These are phyloP conservation scores for Thaleichthys pacificus DNA, from an alignment of 2,797 vertebrate species.

Conservation along the genomic window DNA sequence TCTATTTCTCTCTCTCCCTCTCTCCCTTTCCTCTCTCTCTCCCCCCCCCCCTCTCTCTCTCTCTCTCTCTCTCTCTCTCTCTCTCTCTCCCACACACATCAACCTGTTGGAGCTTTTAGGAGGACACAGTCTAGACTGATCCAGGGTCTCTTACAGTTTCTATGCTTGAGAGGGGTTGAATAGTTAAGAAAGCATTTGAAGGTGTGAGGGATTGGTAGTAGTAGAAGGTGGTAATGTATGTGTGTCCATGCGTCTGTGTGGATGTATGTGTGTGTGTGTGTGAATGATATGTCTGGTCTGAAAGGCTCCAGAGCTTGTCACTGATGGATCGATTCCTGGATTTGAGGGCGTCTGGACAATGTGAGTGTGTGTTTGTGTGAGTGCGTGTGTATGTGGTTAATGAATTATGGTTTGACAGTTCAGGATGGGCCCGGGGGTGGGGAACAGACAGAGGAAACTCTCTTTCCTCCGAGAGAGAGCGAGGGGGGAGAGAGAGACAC, in stretches of 20 bases:
- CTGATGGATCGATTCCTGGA: slow-evolving; percentile 51
- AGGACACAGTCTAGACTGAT: no score
- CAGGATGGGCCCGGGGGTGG: slow-evolving; percentile 49
- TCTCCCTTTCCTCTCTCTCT: slow-evolving; percentile 14
- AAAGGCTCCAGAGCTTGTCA: slow-evolving; percentile 28
- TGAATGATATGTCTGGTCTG: slow-evolving; percentile 4
- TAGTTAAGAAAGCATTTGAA: background rate
- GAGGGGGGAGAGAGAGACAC: slow-evolving; percentile 8
- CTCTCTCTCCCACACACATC: no score
- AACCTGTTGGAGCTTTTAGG: no score
- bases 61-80: background rate
- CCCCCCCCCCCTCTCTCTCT: slow-evolving; percentile 25
- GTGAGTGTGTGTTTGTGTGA: slow-evolving; percentile 16
- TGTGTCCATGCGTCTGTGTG: slow-evolving; percentile 1
- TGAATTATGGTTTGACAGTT: slow-evolving; percentile 60
- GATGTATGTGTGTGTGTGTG: background rate
- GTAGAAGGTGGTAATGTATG: background rate
- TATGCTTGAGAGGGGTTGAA: background rate
- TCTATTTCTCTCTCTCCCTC: slow-evolving; percentile 21
- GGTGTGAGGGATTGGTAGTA: background rate
- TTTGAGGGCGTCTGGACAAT: slow-evolving; percentile 33
- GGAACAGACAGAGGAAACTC: slow-evolving; percentile 50
- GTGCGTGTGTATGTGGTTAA: slow-evolving; percentile 46
- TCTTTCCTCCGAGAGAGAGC: slow-evolving; percentile 23
- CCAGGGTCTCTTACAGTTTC: no score